Conservation (phyloP, 2,797 vertebrate species). For the Sebastiscus albofasciatus region DNA sequence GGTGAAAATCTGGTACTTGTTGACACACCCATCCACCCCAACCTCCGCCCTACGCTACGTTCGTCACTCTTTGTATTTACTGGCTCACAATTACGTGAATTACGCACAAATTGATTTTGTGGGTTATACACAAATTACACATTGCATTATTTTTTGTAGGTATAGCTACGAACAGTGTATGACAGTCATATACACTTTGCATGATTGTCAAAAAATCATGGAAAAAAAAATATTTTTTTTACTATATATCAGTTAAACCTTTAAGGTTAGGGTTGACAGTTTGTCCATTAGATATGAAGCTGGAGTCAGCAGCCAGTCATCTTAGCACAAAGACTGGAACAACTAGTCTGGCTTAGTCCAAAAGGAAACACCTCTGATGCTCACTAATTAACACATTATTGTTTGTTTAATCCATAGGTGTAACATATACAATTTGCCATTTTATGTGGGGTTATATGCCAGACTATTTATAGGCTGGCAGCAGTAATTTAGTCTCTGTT, state of each 20-base stretch:
- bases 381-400: neutral
- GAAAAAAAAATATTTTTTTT: neutral
- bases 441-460: neutral
- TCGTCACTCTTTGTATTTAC: too few species aligned
- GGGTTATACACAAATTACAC: too few species aligned
- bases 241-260: neutral
- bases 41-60: too few species aligned
- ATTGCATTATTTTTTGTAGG: too few species aligned
- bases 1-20: fast-evolving
- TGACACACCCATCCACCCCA: too few species aligned
- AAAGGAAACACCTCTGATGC: neutral
- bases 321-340: neutral
- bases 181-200: neutral
- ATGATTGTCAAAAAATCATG: neutral
- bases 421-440: neutral
- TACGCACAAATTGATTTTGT: too few species aligned
- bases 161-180: too few species aligned
- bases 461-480: neutral
- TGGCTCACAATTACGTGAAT: too few species aligned
- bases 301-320: neutral
- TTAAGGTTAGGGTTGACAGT: neutral
- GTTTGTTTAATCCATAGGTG: neutral
- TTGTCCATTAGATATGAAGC: neutral
- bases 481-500: neutral
- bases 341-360: neutral